Base-by-base conservation (phyloP, 2,797 vertebrate species). In the Oreochromis grahami region DNA sequence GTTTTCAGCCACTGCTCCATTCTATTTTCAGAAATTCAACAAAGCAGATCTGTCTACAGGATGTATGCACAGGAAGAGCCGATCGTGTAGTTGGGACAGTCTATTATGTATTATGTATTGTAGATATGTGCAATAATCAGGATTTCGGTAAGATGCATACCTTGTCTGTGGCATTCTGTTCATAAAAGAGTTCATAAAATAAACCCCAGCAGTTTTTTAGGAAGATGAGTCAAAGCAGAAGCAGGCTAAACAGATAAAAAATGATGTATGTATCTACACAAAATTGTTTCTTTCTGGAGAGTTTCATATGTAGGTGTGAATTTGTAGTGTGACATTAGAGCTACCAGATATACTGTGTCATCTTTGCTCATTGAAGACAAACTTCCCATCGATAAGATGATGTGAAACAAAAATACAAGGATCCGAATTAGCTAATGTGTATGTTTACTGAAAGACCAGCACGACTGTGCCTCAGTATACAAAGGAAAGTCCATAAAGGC, bases 281-380 rank as follows among this genome's bases (percentile, higher is more conserved):
- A 76, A 53, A 36, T 29, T 29, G 68, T 72, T 72, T 72, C 41
- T 72, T 72, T 72, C 43, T 45, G 14, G 5, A 24, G 26, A 12
- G 78, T 51, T 50, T 24, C 36, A 43, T 72, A 26, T 45, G n/a
- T 45, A 45, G 21, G 38, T 70, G 14, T 70, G 38, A 72, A 13
- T 72, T 72, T 72, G 24, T 45, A 45, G n/a, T 68, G 65, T 24
- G 12, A 76, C 53, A 24, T 79, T 21, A 58, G 21, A 58, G 34
- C 19, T 65, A 45, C 38, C 15, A 77, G 17, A 63, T 21, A 68
- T 43, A 10, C 24, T 45, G 5, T 17, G 14, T 72, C 15, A 78
- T 72, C 77, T 77, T 79, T 56, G 52, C 72, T 82, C 76, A 38
- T 50, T 34, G n/a, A 86, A 79, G 76, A 84, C 36, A 79, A 81